These are phyloP conservation scores for Theropithecus gelada DNA, from an alignment of 2,113 vertebrate species.

Conservation along the genomic window DNA sequence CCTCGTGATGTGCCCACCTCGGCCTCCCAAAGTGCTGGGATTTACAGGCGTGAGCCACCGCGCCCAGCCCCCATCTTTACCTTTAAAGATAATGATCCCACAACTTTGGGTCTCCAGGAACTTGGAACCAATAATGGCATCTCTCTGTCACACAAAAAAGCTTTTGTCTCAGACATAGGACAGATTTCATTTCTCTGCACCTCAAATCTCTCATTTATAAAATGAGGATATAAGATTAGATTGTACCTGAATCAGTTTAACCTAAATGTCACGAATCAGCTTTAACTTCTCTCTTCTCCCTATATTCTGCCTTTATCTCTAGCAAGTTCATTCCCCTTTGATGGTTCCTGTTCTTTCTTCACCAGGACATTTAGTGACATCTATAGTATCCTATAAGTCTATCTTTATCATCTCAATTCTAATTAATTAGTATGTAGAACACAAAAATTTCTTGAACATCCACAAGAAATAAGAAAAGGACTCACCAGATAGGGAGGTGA, in stretches of 20 bases:
- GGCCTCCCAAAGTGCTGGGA: no score
- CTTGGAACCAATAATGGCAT: neutral
- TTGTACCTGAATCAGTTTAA: neutral
- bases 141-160: neutral
- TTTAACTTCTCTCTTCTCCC: neutral
- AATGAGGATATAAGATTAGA: neutral
- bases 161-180: neutral
- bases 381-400: neutral
- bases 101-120: neutral
- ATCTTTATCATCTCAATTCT: neutral
- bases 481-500: neutral
- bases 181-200: neutral
- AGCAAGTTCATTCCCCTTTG: neutral
- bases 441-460: neutral
- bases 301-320: neutral
- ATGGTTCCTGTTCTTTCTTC: neutral
- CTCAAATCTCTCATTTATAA: neutral
- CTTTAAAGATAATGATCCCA: neutral
- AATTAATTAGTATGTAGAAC: neutral
- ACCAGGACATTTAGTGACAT: neutral
- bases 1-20: no score
- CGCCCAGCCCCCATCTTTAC: neutral
- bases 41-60: no score
- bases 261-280: neutral
- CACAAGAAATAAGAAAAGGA: neutral